Evolutionary conservation across 1,140 invertebrate species (phyloP).

Genomic region (Bemisia tabaci): DNA sequence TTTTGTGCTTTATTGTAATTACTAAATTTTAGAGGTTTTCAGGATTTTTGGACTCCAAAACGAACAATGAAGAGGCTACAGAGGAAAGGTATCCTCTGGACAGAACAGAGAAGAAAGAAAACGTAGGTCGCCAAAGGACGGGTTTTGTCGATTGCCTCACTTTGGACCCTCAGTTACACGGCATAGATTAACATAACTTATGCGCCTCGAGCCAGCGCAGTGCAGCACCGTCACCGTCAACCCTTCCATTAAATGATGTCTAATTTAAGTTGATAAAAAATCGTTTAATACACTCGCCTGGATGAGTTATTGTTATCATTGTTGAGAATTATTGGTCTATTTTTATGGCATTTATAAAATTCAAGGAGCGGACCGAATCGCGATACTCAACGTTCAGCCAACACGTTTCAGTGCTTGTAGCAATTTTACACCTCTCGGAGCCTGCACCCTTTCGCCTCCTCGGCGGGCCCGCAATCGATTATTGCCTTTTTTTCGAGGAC

Average conservation of each 20-base stretch:
- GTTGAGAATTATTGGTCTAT: not conserved
- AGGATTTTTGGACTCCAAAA: too few relatives aligned
- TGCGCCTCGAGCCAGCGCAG: not conserved
- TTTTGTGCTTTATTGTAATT: too few relatives aligned
- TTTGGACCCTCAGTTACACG: not conserved
- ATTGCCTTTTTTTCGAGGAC: not conserved
- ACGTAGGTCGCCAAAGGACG: not conserved
- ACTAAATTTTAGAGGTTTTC: too few relatives aligned
- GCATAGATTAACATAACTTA: not conserved
- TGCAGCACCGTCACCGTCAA: too few relatives aligned
- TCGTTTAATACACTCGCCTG: not conserved
- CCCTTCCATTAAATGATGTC: not conserved
- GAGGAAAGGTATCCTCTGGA: not conserved
- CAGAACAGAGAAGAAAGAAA: not conserved
- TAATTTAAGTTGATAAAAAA: not conserved
- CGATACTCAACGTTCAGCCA: not conserved
- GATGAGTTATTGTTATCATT: not conserved
- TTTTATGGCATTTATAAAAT: not conserved
- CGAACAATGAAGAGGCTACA: too few relatives aligned
- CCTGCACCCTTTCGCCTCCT: not conserved
- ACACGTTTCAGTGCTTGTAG: not conserved
- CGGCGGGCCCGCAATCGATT: not conserved
- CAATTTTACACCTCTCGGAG: not conserved
- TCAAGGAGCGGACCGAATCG: not conserved
- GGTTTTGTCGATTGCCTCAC: not conserved